These are phyloP conservation scores for Anastrepha obliqua DNA, from an alignment of 1,140 invertebrate species.

Conservation along the genomic window DNA sequence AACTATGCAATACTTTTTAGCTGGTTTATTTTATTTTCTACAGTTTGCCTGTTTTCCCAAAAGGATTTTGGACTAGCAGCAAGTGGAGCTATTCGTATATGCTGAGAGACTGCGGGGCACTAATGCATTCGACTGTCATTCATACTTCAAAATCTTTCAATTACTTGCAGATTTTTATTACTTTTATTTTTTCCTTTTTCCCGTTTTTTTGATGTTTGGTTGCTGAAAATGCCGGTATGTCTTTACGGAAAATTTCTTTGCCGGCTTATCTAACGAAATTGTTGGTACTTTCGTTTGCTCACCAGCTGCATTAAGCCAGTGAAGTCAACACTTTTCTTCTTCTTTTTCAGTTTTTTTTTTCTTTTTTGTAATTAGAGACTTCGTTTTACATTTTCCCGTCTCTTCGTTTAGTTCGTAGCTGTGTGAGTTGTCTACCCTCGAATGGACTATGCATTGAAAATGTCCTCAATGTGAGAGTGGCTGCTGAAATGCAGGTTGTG, in stretches of 20 bases:
- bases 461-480: background rate
- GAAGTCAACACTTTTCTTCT: background rate
- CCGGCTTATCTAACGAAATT: background rate
- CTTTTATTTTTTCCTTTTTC: background rate
- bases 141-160: background rate
- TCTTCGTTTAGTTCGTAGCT: background rate
- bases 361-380: too few species aligned
- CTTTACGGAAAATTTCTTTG: background rate
- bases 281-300: background rate
- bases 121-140: too few species aligned
- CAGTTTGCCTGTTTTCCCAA: background rate
- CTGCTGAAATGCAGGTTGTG: background rate
- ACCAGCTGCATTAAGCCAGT: background rate
- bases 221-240: background rate
- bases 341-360: too few species aligned
- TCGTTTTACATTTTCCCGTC: too few species aligned
- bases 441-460: background rate
- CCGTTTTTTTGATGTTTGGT: background rate
- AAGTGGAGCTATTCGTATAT: too few species aligned
- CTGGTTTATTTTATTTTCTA: background rate
- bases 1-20: background rate
- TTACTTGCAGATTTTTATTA: constrained; percentile 11
- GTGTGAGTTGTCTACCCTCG: background rate
- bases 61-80: too few species aligned
- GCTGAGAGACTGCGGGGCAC: too few species aligned